These are phyloP conservation scores for Brachionus angularis DNA, from an alignment of 1,140 invertebrate genomes.

Conservation along the genomic window DNA sequence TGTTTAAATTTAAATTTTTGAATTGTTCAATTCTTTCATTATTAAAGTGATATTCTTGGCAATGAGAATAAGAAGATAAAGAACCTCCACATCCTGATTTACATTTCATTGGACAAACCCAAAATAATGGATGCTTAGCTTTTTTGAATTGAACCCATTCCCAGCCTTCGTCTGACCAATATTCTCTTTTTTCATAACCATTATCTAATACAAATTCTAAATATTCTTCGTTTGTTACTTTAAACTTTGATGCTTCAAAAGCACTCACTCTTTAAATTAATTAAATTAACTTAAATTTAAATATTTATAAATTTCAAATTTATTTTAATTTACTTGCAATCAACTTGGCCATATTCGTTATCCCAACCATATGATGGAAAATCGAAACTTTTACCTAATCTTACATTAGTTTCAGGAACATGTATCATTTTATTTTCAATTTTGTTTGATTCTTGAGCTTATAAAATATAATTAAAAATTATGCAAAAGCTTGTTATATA, in stretches of 20 bases:
- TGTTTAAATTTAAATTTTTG: not conserved
- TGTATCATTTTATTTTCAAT: constrained; percentile 48
- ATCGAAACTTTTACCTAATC: constrained; percentile 52
- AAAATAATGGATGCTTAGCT: constrained; percentile 54
- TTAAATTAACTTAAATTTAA: not conserved
- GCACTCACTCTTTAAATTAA: constrained; percentile 49
- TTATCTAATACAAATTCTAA: constrained; percentile 53
- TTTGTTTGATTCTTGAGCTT: constrained; percentile 44
- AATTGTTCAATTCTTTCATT: not conserved
- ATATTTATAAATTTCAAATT: not conserved
- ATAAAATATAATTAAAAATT: not conserved
- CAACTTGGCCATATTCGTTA: constrained; percentile 54
- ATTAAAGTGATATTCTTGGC: constrained; percentile 24
- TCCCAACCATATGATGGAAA: constrained; percentile 59
- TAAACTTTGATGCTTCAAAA: constrained; percentile 55
- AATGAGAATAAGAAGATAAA: constrained; percentile 48
- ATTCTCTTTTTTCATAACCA: constrained; percentile 51
- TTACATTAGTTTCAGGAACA: constrained; percentile 48
- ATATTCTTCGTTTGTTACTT: constrained; percentile 54
- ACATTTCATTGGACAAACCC: constrained; percentile 53
- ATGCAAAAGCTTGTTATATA: not conserved
- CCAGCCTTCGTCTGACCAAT: constrained; percentile 56
- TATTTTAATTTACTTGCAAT: constrained; percentile 48
- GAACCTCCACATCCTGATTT: constrained; percentile 53
- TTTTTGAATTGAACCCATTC: constrained; percentile 52